phyloP scores from a whole-genome alignment of 1,140 invertebrate species.

The Drosophila prosaltans region DNA sequence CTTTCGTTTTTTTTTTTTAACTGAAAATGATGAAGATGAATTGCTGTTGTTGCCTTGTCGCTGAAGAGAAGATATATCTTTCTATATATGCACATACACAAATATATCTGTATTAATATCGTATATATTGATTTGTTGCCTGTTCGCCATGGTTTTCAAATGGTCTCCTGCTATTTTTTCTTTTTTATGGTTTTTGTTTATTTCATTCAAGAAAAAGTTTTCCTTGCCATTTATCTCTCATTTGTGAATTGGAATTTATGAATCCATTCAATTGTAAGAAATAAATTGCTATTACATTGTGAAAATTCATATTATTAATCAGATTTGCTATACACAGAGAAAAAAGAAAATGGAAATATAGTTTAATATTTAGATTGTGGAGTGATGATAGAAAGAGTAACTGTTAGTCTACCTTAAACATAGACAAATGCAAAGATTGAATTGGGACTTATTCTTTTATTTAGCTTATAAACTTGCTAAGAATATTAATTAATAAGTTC shows the following conservation, averaged over 20 bases:
- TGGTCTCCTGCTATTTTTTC: slow-evolving; percentile 50
- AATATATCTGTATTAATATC: slow-evolving; percentile 61
- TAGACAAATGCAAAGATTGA: too few relatives aligned
- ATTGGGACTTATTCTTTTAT: too few relatives aligned
- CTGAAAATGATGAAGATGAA: slow-evolving; percentile 78
- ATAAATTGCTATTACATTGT: slow-evolving; percentile 57
- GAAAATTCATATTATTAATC: slow-evolving; percentile 29
- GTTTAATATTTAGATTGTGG: not conserved
- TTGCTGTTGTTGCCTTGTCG: slow-evolving; percentile 46
- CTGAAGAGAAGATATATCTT: slow-evolving; percentile 27
- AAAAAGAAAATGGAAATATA: slow-evolving; percentile 8
- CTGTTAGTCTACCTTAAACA: too few relatives aligned
- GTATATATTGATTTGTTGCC: slow-evolving; percentile 66
- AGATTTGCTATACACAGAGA: slow-evolving; percentile 18
- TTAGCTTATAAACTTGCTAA: too few relatives aligned
- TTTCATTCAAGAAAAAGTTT: slow-evolving; percentile 44
- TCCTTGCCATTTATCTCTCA: slow-evolving; percentile 66
- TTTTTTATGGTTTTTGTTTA: slow-evolving; percentile 35
- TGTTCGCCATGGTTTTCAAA: slow-evolving; percentile 18
- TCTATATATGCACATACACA: slow-evolving; percentile 9
- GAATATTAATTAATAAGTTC: too few relatives aligned
- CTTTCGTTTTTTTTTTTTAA: not conserved
- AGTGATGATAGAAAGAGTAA: too few relatives aligned
- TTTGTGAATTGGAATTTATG: slow-evolving; percentile 51
- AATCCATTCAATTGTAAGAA: slow-evolving; percentile 63